Evolutionary conservation across 2,888 invertebrate species (phyloP), one percentile per base, ranked within the genome.

Genomic region (Nymphalis urticae): DNA sequence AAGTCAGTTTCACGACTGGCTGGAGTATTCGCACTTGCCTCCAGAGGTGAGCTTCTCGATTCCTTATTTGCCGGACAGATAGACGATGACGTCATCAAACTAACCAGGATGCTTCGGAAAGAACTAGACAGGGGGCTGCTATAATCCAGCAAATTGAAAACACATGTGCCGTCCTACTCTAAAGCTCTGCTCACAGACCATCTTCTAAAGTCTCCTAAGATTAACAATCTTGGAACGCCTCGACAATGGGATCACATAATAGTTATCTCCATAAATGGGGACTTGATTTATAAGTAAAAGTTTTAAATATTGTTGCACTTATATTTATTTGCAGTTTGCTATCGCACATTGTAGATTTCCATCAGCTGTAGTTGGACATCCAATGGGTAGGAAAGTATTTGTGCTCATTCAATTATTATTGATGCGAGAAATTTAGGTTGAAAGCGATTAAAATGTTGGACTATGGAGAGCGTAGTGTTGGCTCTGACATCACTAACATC

Each of bases 1-100:
- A 98, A 98, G 84, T 97, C 97, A 0, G 93, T 96, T 51, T 94
- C 94, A 2, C 94, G 97, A 3, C 95, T 97, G 67, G 96, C 97
- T 69, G 95, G 95, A 65, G 95, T 97, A 16, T 97, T 97, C 75
- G 79, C 85, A 0, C 82, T 92, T 13, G 91, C 87, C 0, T 90
- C 90, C 0, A 82, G 91, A 36, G 89, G 85, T 7, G 92, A 92
- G 50, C 84, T 92, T 8, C 83, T 92, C 5, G 92, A 92, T 77
- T 85, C 92, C 0, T 76, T 92, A 5, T 92, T 92, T 81, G 80
- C 91, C 1, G 91, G 91, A 0, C 88, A 89, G 68, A 84, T 90
- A 1, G 88, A 89, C 77, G 90, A 91, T 32, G 88, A 90, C 68
- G 92, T 92, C 17, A 83, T 87, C 64, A 89, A 91, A 71, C 81